These are phyloP conservation scores for Perca flavescens DNA, from an alignment of 2,113 vertebrate genomes.

Conservation along the genomic window DNA sequence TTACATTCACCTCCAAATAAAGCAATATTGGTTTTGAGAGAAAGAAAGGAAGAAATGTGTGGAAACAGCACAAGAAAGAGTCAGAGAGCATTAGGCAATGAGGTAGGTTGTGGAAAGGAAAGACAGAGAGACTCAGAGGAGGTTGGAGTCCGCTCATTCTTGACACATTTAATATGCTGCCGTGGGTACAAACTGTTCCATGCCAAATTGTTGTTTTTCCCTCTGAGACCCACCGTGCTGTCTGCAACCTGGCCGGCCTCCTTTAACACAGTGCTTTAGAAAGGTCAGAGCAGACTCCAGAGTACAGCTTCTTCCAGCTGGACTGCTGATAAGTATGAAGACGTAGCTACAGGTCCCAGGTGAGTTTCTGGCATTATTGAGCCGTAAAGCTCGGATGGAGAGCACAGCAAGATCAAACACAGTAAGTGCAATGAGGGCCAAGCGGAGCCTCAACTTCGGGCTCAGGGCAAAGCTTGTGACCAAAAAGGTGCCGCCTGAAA, in stretches of 20 bases:
- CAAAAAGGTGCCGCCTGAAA: slow-evolving; percentile 25
- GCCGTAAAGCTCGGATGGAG: slow-evolving; percentile 35
- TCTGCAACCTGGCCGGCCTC: slow-evolving; percentile 55
- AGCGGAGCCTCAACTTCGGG: background rate
- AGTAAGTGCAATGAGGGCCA: slow-evolving; percentile 11
- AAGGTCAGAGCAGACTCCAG: slow-evolving; percentile 68
- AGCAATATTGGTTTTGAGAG: slow-evolving; percentile 18
- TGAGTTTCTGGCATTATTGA: slow-evolving; percentile 40
- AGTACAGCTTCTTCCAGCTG: slow-evolving; percentile 14
- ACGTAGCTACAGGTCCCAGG: slow-evolving; percentile 31
- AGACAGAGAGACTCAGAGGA: slow-evolving; percentile 11
- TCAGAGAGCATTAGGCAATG: slow-evolving; percentile 17
- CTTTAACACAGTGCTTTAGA: slow-evolving; percentile 58
- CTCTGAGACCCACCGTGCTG: slow-evolving; percentile 45
- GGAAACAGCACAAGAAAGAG: background rate
- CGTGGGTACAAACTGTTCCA: slow-evolving; percentile 46
- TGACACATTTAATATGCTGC: slow-evolving; percentile 55
- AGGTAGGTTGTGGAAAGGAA: background rate
- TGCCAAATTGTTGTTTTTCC: slow-evolving; percentile 64
- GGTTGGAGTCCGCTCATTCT: slow-evolving; percentile 27
- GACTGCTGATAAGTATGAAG: slow-evolving; percentile 42
- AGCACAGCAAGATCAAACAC: slow-evolving; percentile 37
- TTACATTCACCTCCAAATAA: slow-evolving; percentile 25
- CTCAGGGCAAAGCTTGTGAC: slow-evolving; percentile 9
- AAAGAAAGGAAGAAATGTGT: background rate